Evolutionary conservation across 2,113 vertebrate genomes (phyloP).

Genomic region (Calyptommatus sinebrachiatus): DNA sequence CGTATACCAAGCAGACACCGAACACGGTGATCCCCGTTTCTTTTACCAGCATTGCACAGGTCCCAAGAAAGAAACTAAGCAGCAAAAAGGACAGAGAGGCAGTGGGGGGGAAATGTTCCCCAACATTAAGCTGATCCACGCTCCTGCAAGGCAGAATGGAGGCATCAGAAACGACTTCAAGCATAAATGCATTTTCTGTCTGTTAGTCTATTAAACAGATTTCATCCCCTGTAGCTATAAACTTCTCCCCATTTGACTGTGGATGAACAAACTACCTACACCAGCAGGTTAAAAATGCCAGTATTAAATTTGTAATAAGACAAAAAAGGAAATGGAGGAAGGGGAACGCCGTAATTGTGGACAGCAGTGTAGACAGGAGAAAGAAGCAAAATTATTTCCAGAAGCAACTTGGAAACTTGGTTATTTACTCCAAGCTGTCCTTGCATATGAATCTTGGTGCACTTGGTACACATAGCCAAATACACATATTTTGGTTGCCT

Average conservation of each 20-base stretch:
- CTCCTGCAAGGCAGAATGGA: slow-evolving; percentile 78
- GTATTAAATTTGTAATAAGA: neutral
- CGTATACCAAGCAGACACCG: slow-evolving; percentile 90
- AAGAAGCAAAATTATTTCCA: neutral
- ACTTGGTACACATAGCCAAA: too few species aligned
- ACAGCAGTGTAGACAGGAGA: neutral
- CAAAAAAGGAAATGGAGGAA: too few species aligned
- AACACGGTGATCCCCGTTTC: slow-evolving; percentile 96
- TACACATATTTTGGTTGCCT: too few species aligned
- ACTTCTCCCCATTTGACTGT: neutral
- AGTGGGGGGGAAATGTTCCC: slow-evolving; percentile 77
- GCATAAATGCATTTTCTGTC: slow-evolving; percentile 2
- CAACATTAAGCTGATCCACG: slow-evolving; percentile 70
- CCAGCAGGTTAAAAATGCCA: neutral
- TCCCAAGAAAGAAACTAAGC: slow-evolving; percentile 86
- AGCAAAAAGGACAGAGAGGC: slow-evolving; percentile 77
- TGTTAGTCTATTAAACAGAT: slow-evolving; percentile 31
- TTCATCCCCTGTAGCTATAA: neutral
- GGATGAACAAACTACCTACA: neutral
- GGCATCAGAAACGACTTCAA: neutral
- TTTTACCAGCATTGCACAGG: slow-evolving; percentile 96
- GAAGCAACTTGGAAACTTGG: neutral
- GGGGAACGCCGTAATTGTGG: neutral
- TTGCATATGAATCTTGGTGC: too few species aligned
- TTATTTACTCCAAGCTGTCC: too few species aligned